A percentile compares a stretch with the other conserved stretches of the same genome.
phyloP scores from a whole-genome alignment of 2,888 invertebrate species.

The Dicyrtoma fusca region DNA sequence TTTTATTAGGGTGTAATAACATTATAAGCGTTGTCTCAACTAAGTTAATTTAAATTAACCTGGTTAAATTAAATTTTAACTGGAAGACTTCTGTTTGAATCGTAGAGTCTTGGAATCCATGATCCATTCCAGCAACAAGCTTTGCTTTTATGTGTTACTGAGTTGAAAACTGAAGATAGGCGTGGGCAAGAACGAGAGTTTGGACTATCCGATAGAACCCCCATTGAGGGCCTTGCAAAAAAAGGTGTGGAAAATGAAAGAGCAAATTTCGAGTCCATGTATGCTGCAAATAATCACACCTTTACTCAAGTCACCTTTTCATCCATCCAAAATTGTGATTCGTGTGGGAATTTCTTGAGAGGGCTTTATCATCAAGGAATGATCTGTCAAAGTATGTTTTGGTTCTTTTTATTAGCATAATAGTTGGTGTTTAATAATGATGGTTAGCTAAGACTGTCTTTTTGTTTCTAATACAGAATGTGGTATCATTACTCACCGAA shows the following conservation, averaged over 20 bases:
- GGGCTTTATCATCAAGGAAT: constrained; percentile 73
- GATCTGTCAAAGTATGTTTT: constrained; percentile 67
- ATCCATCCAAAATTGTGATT: constrained; percentile 70
- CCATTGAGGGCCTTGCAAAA: neutral
- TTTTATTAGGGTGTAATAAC: too few species aligned
- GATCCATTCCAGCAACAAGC: constrained; percentile 74
- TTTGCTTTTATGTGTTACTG: constrained; percentile 70
- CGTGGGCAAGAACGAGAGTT: neutral
- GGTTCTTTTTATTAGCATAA: constrained; percentile 21
- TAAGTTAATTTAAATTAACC: too few species aligned
- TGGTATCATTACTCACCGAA: constrained; percentile 71
- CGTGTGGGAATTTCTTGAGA: constrained; percentile 72
- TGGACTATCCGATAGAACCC: neutral
- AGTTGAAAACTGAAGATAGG: constrained; percentile 60
- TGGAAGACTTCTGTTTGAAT: constrained; percentile 56
- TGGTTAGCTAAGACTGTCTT: neutral
- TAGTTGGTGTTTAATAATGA: constrained; percentile 1
- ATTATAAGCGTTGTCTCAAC: too few species aligned
- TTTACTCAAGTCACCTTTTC: constrained; percentile 71
- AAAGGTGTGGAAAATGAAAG: constrained; percentile 1
- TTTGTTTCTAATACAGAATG: constrained; percentile 63
- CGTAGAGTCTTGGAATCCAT: constrained; percentile 74
- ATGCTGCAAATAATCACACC: constrained; percentile 59
- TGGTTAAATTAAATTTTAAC: too few species aligned
- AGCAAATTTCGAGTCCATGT: neutral